Evolutionary conservation across 1,140 invertebrate genomes (phyloP).

Genomic region (Drosophila ohnishii): DNA sequence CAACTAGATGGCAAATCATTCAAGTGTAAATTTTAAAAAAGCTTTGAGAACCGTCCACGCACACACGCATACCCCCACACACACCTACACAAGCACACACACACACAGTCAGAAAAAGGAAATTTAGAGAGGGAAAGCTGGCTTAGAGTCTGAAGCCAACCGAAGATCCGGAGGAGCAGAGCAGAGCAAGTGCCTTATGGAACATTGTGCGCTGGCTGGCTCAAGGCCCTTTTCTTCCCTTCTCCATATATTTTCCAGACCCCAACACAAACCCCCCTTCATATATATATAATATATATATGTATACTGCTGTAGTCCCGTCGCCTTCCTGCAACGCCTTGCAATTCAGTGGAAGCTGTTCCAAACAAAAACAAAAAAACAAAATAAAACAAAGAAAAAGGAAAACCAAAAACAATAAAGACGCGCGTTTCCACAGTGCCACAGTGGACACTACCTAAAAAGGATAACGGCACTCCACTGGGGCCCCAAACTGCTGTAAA

Average conservation of each 20-base stretch:
- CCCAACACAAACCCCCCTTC: neutral
- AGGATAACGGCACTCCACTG: constrained; percentile 2
- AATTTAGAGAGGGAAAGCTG: neutral
- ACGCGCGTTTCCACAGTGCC: constrained; percentile 16
- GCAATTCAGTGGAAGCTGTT: constrained; percentile 35
- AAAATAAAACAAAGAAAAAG: neutral
- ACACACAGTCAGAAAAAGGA: neutral
- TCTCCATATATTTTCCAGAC: neutral
- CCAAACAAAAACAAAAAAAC: neutral
- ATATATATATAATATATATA: neutral
- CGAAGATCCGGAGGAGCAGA: constrained; percentile 42
- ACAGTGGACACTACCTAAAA: constrained; percentile 10
- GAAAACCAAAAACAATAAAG: constrained; percentile 23
- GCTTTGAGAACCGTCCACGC: constrained; percentile 82
- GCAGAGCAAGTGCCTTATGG: constrained; percentile 71
- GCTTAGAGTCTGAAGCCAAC: constrained; percentile 6
- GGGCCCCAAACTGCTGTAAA: constrained; percentile 20
- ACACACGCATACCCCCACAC: constrained; percentile 42
- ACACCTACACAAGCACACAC: constrained; percentile 4
- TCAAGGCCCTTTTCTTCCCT: constrained; percentile 3
- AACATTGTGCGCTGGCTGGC: constrained; percentile 42
- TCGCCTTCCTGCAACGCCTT: constrained; percentile 6
- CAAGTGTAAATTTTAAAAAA: constrained; percentile 64
- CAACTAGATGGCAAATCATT: constrained; percentile 50
- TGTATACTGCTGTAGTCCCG: neutral